A percentile compares a stretch with the other conserved stretches of the same genome.
Evolutionary conservation across 1,140 invertebrate species (phyloP).

Genomic region (Drosophila orena): DNA sequence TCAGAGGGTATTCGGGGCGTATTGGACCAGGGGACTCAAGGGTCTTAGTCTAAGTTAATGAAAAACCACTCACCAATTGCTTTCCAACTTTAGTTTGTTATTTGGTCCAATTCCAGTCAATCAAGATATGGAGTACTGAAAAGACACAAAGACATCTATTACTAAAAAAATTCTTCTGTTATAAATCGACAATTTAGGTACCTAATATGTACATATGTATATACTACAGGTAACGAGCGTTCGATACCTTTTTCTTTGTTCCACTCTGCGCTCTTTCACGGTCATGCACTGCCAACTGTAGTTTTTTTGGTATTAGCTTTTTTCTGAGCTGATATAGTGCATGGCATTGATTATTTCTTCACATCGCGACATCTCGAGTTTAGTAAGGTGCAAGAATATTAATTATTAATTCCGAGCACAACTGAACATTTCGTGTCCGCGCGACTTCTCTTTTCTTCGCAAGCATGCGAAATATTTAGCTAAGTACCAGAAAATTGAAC

Average conservation of each 20-base stretch:
- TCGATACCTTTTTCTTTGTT: constrained; percentile 9
- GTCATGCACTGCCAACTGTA: constrained; percentile 43
- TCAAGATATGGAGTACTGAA: neutral
- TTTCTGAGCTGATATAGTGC: constrained; percentile 11
- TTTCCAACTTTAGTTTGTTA: neutral
- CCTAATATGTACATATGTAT: neutral
- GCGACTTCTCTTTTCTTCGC: constrained; percentile 46
- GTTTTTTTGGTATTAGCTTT: neutral
- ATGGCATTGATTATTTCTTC: neutral
- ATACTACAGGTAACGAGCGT: constrained; percentile 4
- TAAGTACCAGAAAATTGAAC: constrained; percentile 76
- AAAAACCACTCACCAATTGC: neutral
- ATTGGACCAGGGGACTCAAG: neutral
- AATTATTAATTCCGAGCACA: constrained; percentile 83
- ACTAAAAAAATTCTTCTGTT: too few species aligned
- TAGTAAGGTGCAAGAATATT: constrained; percentile 83
- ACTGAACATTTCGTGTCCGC: constrained; percentile 75
- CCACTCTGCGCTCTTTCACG: constrained; percentile 49
- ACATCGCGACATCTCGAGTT: constrained; percentile 34
- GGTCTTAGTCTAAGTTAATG: neutral
- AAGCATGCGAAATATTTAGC: constrained; percentile 74
- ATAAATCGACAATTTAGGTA: too few species aligned
- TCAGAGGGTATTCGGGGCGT: constrained; percentile 12
- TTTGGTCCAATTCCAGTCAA: too few species aligned
- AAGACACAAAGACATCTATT: too few species aligned